These are phyloP conservation scores for Pseudomyrmex gracilis DNA, from an alignment of 1,140 invertebrate genomes.

Conservation along the genomic window DNA sequence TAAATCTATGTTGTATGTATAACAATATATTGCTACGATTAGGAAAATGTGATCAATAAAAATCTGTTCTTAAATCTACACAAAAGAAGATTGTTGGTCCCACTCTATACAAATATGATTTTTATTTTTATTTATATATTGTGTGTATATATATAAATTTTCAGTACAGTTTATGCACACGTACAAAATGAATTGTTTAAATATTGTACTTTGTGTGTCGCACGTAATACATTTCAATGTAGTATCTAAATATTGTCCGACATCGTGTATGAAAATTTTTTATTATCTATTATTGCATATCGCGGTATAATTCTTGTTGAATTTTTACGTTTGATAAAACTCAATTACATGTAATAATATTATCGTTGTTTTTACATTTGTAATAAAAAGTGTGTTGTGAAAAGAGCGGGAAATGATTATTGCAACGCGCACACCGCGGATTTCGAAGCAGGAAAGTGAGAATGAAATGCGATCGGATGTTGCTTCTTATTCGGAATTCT, in stretches of 20 bases:
- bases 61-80: conserved; percentile 70
- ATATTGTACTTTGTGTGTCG: not conserved
- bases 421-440: conserved; percentile 80
- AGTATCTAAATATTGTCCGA: not conserved
- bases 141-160: not conserved
- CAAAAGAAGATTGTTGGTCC: conserved; percentile 53
- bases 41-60: conserved; percentile 69
- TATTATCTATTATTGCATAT: not conserved
- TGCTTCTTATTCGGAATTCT: conserved; percentile 80
- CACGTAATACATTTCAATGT: not conserved
- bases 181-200: not conserved
- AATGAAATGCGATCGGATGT: conserved; percentile 70
- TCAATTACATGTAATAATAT: not conserved
- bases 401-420: conserved; percentile 41
- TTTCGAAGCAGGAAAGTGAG: conserved; percentile 76
- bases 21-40: conserved; percentile 55
- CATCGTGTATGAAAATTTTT: conserved; percentile 4
- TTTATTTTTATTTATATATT: not conserved
- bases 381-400: not conserved
- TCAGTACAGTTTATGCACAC: not conserved
- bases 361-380: not conserved
- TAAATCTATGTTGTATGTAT: conserved; percentile 55
- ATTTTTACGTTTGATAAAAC: not conserved
- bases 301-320: conserved; percentile 3
- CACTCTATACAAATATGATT: conserved; percentile 37